phyloP scores from a whole-genome alignment of 2,888 invertebrate species.

The Agrochola lota region DNA sequence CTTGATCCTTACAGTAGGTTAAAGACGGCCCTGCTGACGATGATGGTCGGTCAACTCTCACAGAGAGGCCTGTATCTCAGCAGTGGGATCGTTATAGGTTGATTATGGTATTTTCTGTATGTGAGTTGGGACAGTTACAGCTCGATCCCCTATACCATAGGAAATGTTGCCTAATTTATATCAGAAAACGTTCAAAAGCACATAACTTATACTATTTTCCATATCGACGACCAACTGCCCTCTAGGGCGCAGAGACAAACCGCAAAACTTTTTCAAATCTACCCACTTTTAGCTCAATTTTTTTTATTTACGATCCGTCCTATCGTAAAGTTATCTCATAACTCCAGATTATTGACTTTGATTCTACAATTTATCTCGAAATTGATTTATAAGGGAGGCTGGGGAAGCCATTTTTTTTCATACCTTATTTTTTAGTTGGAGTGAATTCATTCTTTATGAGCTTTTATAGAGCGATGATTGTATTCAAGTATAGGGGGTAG shows the following conservation, averaged over 20 bases:
- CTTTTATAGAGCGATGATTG: conserved; percentile 42
- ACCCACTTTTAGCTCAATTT: conserved; percentile 45
- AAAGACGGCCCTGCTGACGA: too few species aligned
- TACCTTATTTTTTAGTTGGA: conserved; percentile 51
- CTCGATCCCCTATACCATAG: too few species aligned
- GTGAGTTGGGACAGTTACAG: too few species aligned
- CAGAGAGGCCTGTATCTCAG: too few species aligned
- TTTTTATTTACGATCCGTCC: conserved; percentile 58
- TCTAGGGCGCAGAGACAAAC: conserved; percentile 29
- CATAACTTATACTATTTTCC: conserved; percentile 23
- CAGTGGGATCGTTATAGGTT: too few species aligned
- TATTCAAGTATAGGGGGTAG: conserved; percentile 12
- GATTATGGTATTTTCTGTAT: too few species aligned
- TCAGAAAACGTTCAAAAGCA: neutral
- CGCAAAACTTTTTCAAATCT: conserved; percentile 41
- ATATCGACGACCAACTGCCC: conserved; percentile 26
- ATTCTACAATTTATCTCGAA: conserved; percentile 62
- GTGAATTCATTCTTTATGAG: conserved; percentile 41
- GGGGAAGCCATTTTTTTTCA: conserved; percentile 38
- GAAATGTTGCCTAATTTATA: too few species aligned
- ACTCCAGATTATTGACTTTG: conserved; percentile 66
- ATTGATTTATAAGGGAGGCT: conserved; percentile 57
- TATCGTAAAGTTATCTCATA: conserved; percentile 63
- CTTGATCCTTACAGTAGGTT: too few species aligned
- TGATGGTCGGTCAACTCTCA: too few species aligned